Evolutionary conservation across 2,113 vertebrate species (phyloP).

Genomic region (Callorhinus ursinus): DNA sequence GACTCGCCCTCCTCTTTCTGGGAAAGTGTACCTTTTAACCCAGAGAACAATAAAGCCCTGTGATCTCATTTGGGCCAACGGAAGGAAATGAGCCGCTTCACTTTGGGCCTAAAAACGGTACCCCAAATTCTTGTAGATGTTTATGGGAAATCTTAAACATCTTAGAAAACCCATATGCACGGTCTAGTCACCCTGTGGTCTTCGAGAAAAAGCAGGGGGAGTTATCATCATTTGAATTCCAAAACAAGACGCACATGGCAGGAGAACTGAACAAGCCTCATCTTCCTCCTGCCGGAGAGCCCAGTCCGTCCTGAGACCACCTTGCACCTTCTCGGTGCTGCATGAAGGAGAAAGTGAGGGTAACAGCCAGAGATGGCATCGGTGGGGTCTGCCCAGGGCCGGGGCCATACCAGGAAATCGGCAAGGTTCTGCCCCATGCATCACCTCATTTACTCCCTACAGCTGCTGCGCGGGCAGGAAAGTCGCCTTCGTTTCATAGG

Average conservation of each 20-base stretch:
- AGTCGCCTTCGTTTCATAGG: not conserved
- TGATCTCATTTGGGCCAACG: not conserved
- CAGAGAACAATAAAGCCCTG: not conserved
- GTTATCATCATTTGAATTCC: not conserved
- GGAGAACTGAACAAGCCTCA: not conserved
- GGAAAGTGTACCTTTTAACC: slow-evolving; percentile 2
- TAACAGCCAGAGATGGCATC: not conserved
- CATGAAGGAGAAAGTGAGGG: not conserved
- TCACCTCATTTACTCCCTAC: not conserved
- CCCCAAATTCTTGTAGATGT: not conserved
- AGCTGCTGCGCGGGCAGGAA: not conserved
- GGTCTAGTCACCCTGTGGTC: not conserved
- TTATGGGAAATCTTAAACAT: not conserved
- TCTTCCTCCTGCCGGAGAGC: not conserved
- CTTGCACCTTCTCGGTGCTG: not conserved
- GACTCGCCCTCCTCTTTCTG: not conserved
- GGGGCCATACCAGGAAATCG: fast-evolving
- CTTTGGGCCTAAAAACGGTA: not conserved
- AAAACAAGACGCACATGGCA: not conserved
- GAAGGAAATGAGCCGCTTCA: not conserved
- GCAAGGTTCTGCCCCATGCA: not conserved
- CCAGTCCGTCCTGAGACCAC: fast-evolving
- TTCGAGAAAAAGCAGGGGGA: not conserved
- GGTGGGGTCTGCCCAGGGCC: not conserved
- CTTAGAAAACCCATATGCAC: not conserved